These are phyloP conservation scores for Patiria miniata DNA, from an alignment of 35 echinoderm and acorn worm species.

Conservation along the genomic window DNA sequence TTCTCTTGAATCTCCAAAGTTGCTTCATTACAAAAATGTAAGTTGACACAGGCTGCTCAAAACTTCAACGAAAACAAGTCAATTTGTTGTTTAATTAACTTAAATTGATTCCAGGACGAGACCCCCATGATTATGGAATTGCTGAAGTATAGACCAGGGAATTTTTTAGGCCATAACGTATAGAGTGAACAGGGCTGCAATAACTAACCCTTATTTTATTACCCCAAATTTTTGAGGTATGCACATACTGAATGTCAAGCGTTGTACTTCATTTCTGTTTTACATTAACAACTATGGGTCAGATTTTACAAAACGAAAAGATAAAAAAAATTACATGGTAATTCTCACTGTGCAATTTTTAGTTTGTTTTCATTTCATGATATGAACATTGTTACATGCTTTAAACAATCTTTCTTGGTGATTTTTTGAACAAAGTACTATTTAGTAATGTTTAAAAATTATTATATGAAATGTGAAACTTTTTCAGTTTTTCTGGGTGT, in stretches of 20 bases:
- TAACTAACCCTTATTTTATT: not conserved
- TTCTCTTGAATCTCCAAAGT: no score
- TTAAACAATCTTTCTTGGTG: constrained; percentile 1
- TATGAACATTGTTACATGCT: constrained; percentile 10
- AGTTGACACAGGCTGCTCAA: no score
- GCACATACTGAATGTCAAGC: not conserved
- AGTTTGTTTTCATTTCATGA: constrained; percentile 22
- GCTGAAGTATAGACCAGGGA: constrained; percentile 1
- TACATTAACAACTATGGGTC: not conserved
- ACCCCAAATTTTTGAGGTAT: not conserved
- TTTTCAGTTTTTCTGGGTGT: constrained; percentile 22
- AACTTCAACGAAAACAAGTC: no score
- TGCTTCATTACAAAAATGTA: no score
- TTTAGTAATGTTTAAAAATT: constrained; percentile 27
- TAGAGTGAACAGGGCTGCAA: not conserved
- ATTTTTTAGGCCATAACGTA: not conserved
- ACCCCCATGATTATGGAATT: no score
- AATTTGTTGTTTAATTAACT: no score
- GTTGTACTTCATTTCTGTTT: not conserved
- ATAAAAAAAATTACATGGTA: not conserved
- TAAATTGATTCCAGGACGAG: no score
- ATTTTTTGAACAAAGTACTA: constrained; percentile 29
- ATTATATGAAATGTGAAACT: not conserved
- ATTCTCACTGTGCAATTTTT: constrained; percentile 21
- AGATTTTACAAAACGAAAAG: constrained; percentile 7